These are phyloP conservation scores for Cerastis leucographa DNA, from an alignment of 2,888 invertebrate species.

Conservation along the genomic window DNA sequence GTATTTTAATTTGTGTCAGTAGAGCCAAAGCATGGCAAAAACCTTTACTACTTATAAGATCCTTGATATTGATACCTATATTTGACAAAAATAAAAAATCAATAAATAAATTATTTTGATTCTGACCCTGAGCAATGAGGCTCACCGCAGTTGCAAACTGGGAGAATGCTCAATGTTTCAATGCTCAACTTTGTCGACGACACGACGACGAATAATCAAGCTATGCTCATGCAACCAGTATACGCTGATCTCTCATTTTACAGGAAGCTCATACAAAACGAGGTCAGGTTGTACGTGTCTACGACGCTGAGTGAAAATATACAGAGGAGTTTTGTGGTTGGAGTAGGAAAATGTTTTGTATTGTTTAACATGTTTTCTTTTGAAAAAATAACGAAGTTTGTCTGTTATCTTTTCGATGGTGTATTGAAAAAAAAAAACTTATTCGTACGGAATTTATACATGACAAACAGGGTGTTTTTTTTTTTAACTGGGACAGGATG, in stretches of 20 bases:
- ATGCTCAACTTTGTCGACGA: constrained; percentile 35
- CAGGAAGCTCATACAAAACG: too few relatives aligned
- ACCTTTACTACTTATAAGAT: too few relatives aligned
- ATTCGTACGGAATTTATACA: background rate
- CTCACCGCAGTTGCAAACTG: constrained; percentile 21
- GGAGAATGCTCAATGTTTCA: constrained; percentile 21
- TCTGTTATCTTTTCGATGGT: background rate
- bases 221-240: too few relatives aligned
- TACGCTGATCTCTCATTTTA: too few relatives aligned
- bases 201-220: background rate
- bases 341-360: background rate
- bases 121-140: constrained; percentile 29
- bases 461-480: background rate
- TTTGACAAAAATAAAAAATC: too few relatives aligned
- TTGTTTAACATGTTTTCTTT: constrained; percentile 4
- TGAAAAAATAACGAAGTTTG: background rate
- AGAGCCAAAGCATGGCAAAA: too few relatives aligned
- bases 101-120: too few relatives aligned
- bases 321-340: background rate
- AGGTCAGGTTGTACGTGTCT: too few relatives aligned
- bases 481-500: background rate
- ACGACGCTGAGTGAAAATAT: constrained; percentile 12
- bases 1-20: too few relatives aligned
- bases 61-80: too few relatives aligned
- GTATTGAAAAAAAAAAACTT: background rate